Base-by-base conservation (phyloP, 1,140 invertebrate species). In the Sesamia nonagrioides region DNA sequence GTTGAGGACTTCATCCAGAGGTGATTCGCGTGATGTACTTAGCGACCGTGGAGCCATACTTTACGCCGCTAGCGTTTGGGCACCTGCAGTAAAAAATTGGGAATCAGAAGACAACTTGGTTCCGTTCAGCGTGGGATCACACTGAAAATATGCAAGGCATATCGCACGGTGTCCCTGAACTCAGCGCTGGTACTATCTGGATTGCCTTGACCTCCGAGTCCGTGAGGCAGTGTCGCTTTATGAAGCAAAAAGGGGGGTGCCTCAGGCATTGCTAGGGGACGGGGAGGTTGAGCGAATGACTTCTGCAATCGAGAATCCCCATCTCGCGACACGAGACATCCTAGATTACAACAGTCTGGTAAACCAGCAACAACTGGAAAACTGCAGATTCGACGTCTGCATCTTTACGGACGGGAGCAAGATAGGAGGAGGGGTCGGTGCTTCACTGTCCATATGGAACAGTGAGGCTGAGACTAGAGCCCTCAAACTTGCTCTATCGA, bases 341-440 rank as follows among this genome's bases (percentile, higher is more conserved):
- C 27, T 27, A 40, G 7, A 77, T 33, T 77, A 27, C 56, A 18
- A 5, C 18, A 13, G 45, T 42, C 56, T 80, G 73, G 37, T 13
- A 21, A 56, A 66, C 45, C 18, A 45, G 1, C 69, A 40, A 9
- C 21, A 54, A 15, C 15, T 74, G 6, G 52, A 52, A 0, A 33
- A 13, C 6, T 15, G 6, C 2, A 11, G 27, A 0, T 15, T 37
- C 2, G 66, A 33, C 1, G 21, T 82, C 2, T 45, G 33, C 17
- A 80, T 82, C 11, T 83, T 45, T 21, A 83, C 82, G 0, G 84
- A 85, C 21, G 79, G 84, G 5, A 82, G 82, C 33, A 79, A 80
- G 21, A 79, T 82, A 7, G 81, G 73, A 8, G 80, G 75, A 0
- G 68, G 73, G 33, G 82, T 84, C 0, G 82, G 82, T 3, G 82